Base-by-base conservation (phyloP, 2,888 invertebrate genomes). In the Elegia similella region DNA sequence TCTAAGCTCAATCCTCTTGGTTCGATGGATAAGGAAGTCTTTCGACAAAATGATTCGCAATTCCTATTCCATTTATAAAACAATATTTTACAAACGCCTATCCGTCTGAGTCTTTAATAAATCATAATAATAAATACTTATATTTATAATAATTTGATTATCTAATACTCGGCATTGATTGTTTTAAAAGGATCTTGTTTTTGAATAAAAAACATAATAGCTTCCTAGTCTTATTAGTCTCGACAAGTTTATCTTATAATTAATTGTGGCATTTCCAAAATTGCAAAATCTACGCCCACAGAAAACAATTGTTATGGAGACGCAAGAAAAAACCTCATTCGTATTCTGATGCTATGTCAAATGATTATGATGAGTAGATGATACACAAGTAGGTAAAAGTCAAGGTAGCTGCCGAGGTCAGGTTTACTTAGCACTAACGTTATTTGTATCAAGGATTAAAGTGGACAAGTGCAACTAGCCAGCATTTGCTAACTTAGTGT, bases 241-340 rank as follows among this genome's bases (percentile, higher is more conserved):
- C 8, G 15, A 12, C 13, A 10, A 48, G 15, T 23, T 29, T 15
- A 32, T 48, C 44, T 23, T 16, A 12, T 48, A 48, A 48, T 48
- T 48, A 32, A 48, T 48, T 15, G 32, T 15, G 7, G 16, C 32
- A 32, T 48, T 47, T 47, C 48, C 30, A 32, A 48, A 48, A 48
- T 15, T 32, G 48, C 15, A 10, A 48, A 32, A 48, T 48, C 32
- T 15, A 32, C 48, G 8, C 48, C 48, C 48, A 48, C 48, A 29
- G 10, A 38, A 47, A 7, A 7, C 15, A 15, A 48, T 48, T 48
- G 48, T 48, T 48, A 13, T 13, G 23, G 29, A n/a, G n/a, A 32
- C 13, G 48, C 15, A 30, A 32, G 15, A 32, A 48, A 48, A 48
- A 30, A 16, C 7, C 44, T 8, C 17, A 46, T 23, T 23, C 12